These are phyloP conservation scores for Phrynocephalus vlangalii DNA, from an alignment of 2,797 vertebrate species.

Conservation along the genomic window DNA sequence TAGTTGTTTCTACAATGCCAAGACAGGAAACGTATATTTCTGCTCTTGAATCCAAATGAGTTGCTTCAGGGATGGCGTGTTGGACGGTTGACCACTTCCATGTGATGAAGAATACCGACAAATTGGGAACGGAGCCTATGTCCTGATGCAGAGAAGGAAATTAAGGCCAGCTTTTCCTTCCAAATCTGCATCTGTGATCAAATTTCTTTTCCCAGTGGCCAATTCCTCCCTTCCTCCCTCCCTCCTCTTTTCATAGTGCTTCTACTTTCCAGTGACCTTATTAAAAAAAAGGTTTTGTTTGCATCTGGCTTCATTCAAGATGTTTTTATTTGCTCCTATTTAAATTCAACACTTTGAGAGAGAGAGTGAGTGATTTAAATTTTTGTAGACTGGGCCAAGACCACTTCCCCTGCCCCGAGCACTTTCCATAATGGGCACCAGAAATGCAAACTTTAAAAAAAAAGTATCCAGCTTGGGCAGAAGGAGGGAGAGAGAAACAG, in stretches of 20 bases:
- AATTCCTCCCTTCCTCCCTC: not conserved
- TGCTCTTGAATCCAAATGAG: not conserved
- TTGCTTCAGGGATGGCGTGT: not conserved
- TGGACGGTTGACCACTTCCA: not conserved
- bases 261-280: constrained; percentile 22
- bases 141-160: constrained; percentile 14
- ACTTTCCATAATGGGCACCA: constrained; percentile 34
- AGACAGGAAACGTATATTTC: constrained; percentile 11
- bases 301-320: constrained; percentile 33
- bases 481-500: not conserved
- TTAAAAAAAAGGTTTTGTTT: constrained; percentile 11
- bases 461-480: constrained; percentile 7
- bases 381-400: constrained; percentile 17
- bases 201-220: constrained; percentile 6
- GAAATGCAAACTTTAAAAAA: constrained; percentile 31
- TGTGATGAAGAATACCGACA: constrained; percentile 7
- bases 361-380: not conserved
- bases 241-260: not conserved
- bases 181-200: constrained; percentile 7
- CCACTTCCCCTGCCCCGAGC: constrained; percentile 11
- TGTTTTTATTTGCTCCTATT: constrained; percentile 29
- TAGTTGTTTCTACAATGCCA: not conserved
- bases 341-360: constrained; percentile 12
- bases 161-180: constrained; percentile 12
- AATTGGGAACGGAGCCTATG: not conserved